Evolutionary conservation across 1,140 invertebrate genomes (phyloP), one percentile per base, ranked within the genome.

Genomic region (Formica exsecta): DNA sequence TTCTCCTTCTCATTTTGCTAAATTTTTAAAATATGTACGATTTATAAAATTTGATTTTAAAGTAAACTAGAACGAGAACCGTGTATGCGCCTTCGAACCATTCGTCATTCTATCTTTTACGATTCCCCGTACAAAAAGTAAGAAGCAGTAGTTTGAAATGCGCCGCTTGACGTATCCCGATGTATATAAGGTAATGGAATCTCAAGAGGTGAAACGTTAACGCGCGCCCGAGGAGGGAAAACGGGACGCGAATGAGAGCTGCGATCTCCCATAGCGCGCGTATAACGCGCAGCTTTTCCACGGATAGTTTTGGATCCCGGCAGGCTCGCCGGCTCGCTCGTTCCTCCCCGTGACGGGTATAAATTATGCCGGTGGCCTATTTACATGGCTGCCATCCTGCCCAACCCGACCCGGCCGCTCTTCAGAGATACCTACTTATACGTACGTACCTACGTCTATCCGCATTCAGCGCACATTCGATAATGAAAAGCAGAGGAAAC

Each of bases 301-400:
- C 59, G 74, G 89, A 77, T 86, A 89, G 89, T 90, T 83, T 90
- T 73, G 85, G 86, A 91, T 92, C 86, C 90, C 86, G 32, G 85
- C 87, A 87, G 90, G 85, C 86, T 89, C 76, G 83, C 68, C 64
- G 41, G 76, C 81, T 86, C 81, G 86, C 79, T 86, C 84, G 89
- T 92, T 92, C 86, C 75, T 90, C 77, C 71, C 66, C 83, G 86
- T 92, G 92, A 92, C 92, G 89, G 90, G 73, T 93, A 93, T 93
- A 93, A 94, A 94, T 94, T 94, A 93, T 93, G 92, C 90, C 90
- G 87, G 71, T 94, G 93, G 90, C 93, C 93, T 93, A 93, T 93
- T 93, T 94, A 92, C 93, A 91, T 92, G 86, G 83, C 87, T 92
- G 89, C 81, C 86, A 86, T 57, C 77, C 64, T 89, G 89, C 88